Base-by-base conservation (phyloP, 2,113 vertebrate species). In the Sclerurus mexicanus region DNA sequence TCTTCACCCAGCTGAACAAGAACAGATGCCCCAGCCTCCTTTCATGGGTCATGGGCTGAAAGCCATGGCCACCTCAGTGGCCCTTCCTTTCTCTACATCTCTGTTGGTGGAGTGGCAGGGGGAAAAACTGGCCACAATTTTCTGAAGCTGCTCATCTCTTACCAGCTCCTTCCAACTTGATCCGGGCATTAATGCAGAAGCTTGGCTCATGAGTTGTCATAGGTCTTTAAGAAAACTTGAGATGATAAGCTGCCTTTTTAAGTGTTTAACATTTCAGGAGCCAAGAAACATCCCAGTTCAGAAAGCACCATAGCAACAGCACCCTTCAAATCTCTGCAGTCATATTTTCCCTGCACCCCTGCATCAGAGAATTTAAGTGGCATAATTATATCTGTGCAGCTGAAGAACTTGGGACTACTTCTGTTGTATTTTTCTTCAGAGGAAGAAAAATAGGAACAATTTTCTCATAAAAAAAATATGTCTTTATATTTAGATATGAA, bases 401-500 rank as follows among this genome's bases (percentile, higher is more conserved):
- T 96, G 95, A 96, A 96, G 90, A 92, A 94, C 91, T 96, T 96
- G 89, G 87, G 94, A 96, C 87, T 93, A 87, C 93, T 96, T 95
- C 77, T 96, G 87, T 93, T 95, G 85, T 94, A 89, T 93, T 96
- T 95, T 97, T 87, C 87, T 91, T 91, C 87, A 83, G 87, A 91
- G 84, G 56, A 67, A 87, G 93, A 92, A 94, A 96, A 85, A 87
- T 60, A 91, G 82, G 85, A 94, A 46, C 87, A 94, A 94, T 95
- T 95, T 96, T 91, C 85, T 95, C 85, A 91, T 95, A 59, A 94
- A 96, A 60, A 60, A 96, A 87, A 80, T 63, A 93, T 85, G 81
- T 80, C 81, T 95, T 94, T 97, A 97, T 95, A 95, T 97, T 96
- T 95, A 97, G 94, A 91, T 85, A 17, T 95, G 85, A 94, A 96